phyloP scores from a whole-genome alignment of 2,888 invertebrate species.

The Nephrotoma guestfalica region DNA sequence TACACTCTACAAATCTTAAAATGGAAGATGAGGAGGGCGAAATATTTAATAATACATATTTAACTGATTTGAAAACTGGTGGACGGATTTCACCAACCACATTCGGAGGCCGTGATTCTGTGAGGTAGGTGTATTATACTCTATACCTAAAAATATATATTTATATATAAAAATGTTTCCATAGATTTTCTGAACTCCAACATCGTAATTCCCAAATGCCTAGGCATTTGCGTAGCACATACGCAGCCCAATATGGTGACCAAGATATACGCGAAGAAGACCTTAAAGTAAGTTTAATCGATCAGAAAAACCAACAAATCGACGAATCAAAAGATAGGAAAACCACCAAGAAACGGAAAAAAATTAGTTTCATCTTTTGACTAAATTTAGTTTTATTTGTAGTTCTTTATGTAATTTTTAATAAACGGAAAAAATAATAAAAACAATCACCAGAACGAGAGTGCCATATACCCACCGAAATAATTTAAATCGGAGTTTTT shows the following conservation, averaged over 20 bases:
- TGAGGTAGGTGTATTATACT: constrained; percentile 16
- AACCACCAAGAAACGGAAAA: background rate
- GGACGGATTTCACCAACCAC: constrained; percentile 32
- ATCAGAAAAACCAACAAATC: background rate
- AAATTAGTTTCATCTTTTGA: background rate
- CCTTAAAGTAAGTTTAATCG: constrained; percentile 40
- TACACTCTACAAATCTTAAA: constrained; percentile 33
- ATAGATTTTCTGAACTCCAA: constrained; percentile 50
- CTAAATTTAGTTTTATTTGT: constrained; percentile 5
- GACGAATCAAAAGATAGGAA: background rate
- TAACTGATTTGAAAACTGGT: constrained; percentile 49
- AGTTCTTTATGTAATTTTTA: background rate
- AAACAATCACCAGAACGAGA: background rate
- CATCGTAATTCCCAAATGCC: constrained; percentile 68
- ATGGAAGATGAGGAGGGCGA: constrained; percentile 82
- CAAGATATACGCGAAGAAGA: constrained; percentile 46
- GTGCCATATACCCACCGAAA: background rate
- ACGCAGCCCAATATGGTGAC: constrained; percentile 65
- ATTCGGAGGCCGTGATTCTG: constrained; percentile 17
- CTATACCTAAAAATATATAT: background rate
- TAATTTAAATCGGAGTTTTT: background rate
- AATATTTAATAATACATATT: constrained; percentile 65
- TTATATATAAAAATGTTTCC: constrained; percentile 18
- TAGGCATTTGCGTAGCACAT: constrained; percentile 74
- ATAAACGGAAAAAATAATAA: background rate